These are phyloP conservation scores for Alsophila aescularia DNA, from an alignment of 2,888 invertebrate species.

Conservation along the genomic window DNA sequence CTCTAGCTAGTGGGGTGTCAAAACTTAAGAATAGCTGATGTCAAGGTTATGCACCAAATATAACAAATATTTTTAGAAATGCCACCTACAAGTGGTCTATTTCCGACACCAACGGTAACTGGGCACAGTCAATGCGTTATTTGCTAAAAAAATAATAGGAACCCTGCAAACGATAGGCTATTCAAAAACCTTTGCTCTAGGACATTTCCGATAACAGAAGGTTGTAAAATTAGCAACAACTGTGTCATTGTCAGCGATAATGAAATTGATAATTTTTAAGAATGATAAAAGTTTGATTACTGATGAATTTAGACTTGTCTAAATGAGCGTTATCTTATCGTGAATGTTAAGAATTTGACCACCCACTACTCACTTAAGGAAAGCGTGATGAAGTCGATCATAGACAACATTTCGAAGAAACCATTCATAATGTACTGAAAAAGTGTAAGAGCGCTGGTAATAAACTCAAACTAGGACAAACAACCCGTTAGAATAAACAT, in stretches of 20 bases:
- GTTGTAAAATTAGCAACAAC: constrained; percentile 6
- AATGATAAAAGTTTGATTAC: background rate
- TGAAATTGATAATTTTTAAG: constrained; percentile 3
- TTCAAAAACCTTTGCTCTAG: constrained; percentile 20
- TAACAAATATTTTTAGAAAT: constrained; percentile 67
- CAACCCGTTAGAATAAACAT: constrained; percentile 10
- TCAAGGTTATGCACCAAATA: constrained; percentile 34
- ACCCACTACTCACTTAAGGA: background rate
- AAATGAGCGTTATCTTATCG: background rate
- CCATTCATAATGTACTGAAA: too few species aligned
- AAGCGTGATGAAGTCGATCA: background rate
- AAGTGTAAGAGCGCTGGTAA: too few species aligned
- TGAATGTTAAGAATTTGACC: background rate
- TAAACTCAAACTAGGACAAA: background rate
- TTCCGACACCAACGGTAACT: constrained; percentile 54
- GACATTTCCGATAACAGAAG: background rate
- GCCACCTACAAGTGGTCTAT: constrained; percentile 76
- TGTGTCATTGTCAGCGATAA: constrained; percentile 4
- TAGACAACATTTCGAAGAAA: background rate
- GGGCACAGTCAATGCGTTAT: constrained; percentile 67
- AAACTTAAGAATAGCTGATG: constrained; percentile 33
- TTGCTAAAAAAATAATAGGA: constrained; percentile 38
- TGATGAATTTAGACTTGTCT: too few species aligned
- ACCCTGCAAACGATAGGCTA: constrained; percentile 17
- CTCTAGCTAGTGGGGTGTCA: too few species aligned